Evolutionary conservation across 2,113 vertebrate species (phyloP).

Genomic region (Motacilla alba): DNA sequence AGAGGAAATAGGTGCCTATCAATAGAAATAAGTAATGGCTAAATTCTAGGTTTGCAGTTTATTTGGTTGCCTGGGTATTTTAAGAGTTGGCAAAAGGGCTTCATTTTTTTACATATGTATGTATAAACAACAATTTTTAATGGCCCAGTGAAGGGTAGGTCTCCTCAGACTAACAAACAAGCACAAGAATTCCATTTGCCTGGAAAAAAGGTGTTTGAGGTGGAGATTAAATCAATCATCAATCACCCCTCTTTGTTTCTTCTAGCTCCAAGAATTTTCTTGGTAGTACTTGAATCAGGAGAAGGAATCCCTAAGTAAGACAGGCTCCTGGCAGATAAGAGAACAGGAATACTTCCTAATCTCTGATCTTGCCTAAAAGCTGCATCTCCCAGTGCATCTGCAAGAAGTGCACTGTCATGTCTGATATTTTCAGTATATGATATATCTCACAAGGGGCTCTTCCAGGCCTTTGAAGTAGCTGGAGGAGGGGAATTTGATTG

Average conservation of each 20-base stretch:
- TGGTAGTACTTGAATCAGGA: neutral
- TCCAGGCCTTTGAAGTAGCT: conserved; percentile 11
- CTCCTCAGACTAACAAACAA: neutral
- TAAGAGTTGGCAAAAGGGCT: neutral
- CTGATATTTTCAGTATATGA: neutral
- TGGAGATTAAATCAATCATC: neutral
- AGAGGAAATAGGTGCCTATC: neutral
- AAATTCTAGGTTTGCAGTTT: neutral
- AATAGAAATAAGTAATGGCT: neutral
- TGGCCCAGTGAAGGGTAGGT: neutral
- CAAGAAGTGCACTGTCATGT: neutral
- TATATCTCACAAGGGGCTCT: neutral
- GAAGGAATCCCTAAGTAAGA: neutral
- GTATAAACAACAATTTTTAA: neutral
- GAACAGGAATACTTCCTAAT: neutral
- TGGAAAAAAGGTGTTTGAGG: neutral
- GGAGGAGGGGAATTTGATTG: neutral
- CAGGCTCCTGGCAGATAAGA: neutral
- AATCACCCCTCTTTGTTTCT: neutral
- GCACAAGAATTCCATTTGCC: neutral
- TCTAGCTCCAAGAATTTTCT: neutral
- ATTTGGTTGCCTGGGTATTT: neutral
- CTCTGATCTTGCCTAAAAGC: neutral
- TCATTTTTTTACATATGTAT: neutral
- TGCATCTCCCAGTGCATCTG: neutral